A percentile compares a stretch with the other conserved stretches of the same genome.
Conservation (phyloP, 2,113 vertebrate species). For the Dinomys branickii region DNA sequence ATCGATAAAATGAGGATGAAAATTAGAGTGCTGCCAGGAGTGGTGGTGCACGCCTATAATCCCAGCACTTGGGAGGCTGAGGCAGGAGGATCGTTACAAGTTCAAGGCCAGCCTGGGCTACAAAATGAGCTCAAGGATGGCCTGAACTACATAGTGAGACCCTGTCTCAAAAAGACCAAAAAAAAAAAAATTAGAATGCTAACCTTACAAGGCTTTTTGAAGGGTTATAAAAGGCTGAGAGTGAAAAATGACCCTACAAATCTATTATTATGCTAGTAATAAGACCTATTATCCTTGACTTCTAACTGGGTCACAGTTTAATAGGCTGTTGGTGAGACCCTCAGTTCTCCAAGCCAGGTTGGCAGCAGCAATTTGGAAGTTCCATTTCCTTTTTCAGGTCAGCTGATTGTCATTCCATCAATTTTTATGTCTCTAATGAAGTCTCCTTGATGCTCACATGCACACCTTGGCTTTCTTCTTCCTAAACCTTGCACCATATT, state of each 20-base stretch:
- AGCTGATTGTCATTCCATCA: not conserved
- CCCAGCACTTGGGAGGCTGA: no score
- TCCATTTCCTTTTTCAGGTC: not conserved
- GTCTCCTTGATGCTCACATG: not conserved
- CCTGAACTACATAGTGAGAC: no score
- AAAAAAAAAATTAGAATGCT: slow-evolving; percentile 13
- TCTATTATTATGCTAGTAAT: not conserved
- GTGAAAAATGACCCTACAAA: slow-evolving; percentile 17
- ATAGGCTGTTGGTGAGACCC: not conserved
- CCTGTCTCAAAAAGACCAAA: no score
- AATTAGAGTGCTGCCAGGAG: no score
- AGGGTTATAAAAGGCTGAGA: slow-evolving; percentile 28
- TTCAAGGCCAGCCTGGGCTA: no score
- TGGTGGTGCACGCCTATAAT: no score
- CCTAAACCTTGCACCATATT: not conserved
- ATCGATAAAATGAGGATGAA: slow-evolving; percentile 30
- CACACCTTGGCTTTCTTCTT: not conserved
- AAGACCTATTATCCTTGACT: not conserved
- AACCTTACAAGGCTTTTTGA: not conserved
- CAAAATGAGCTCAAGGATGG: no score
- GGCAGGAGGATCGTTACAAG: no score
- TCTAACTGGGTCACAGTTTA: not conserved
- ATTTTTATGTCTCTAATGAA: not conserved
- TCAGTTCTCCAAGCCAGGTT: not conserved
- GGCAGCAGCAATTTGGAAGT: not conserved